Evolutionary conservation across 1,140 invertebrate genomes (phyloP).

Genomic region (Lordiphosa stackelbergi): DNA sequence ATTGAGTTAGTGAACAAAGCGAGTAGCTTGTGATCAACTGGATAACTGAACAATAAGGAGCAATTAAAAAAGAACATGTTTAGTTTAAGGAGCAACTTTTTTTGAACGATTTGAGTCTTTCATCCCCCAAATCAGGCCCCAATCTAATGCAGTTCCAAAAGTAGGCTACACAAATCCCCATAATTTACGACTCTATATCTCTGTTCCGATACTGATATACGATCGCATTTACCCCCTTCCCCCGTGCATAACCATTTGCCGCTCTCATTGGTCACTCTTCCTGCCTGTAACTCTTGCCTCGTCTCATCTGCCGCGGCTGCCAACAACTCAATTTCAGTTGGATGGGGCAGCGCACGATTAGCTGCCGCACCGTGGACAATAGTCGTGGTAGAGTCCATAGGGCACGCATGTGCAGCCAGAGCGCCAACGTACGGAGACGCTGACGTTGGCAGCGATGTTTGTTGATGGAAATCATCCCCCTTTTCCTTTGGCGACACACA

Average conservation of each 20-base stretch:
- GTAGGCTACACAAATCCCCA: too few relatives aligned
- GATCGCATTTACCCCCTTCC: conserved; percentile 14
- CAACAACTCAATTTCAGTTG: conserved; percentile 40
- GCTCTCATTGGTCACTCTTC: too few relatives aligned
- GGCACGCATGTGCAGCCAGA: conserved; percentile 14
- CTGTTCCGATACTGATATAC: not conserved
- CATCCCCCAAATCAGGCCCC: too few relatives aligned
- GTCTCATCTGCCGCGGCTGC: not conserved
- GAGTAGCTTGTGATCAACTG: too few relatives aligned
- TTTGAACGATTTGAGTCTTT: too few relatives aligned
- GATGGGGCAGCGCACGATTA: conserved; percentile 32
- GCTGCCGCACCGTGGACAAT: conserved; percentile 19
- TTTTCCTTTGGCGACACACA: conserved; percentile 43
- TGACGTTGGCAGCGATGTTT: conserved; percentile 14
- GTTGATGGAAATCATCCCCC: conserved; percentile 65
- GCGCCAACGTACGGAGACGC: conserved; percentile 29
- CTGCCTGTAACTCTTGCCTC: not conserved
- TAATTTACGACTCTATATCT: not conserved
- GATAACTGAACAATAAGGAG: too few relatives aligned
- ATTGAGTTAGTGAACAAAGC: too few relatives aligned
- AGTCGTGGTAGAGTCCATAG: conserved; percentile 1
- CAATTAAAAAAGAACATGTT: too few relatives aligned
- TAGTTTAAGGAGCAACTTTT: too few relatives aligned
- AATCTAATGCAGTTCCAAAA: too few relatives aligned
- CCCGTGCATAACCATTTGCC: not conserved